phyloP scores from a whole-genome alignment of 2,113 vertebrate genomes.

The Gambusia affinis region DNA sequence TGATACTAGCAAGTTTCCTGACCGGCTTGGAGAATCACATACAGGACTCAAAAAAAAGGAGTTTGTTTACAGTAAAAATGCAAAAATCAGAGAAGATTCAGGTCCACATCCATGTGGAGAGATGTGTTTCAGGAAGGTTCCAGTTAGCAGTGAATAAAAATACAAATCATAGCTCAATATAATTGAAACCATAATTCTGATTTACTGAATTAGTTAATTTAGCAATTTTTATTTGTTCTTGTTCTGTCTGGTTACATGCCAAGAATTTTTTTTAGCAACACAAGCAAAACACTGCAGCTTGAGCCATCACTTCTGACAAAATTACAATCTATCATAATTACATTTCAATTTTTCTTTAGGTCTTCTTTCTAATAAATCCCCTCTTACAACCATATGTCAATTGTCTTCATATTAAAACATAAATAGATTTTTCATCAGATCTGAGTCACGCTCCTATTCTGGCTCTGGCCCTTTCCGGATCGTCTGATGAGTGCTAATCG shows the following conservation, averaged over 20 bases:
- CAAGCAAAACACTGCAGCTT: background rate
- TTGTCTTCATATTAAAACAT: background rate
- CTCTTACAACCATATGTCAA: background rate
- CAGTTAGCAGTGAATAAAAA: background rate
- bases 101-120: too few relatives aligned
- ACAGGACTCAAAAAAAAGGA: too few relatives aligned
- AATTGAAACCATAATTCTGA: background rate
- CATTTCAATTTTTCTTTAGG: background rate
- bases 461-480: slow-evolving; percentile 12
- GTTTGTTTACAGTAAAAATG: too few relatives aligned
- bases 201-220: background rate
- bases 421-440: slow-evolving; percentile 1
- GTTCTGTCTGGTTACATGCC: too few relatives aligned
- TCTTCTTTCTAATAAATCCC: background rate
- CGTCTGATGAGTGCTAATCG: slow-evolving; percentile 29
- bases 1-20: too few relatives aligned
- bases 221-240: background rate
- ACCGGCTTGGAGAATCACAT: too few relatives aligned
- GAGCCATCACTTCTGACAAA: background rate
- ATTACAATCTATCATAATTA: background rate
- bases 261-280: background rate
- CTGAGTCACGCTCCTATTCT: background rate
- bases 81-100: too few relatives aligned
- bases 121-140: too few relatives aligned
- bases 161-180: background rate